Conservation (phyloP, 2,888 invertebrate species). For the Scrobipalpa costella region DNA sequence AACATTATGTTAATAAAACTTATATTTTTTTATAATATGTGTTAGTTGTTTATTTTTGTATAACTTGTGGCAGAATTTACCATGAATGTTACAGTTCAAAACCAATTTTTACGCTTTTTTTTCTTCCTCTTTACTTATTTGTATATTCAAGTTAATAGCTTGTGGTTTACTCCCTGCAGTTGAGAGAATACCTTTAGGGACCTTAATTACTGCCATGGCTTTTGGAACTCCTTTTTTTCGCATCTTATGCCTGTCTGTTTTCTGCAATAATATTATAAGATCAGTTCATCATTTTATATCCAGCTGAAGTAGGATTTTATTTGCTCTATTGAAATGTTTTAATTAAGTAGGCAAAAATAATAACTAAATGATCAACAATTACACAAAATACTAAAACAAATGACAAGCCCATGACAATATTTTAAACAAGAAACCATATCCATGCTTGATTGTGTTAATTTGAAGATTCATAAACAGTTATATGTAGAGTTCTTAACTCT, state of each 20-base stretch:
- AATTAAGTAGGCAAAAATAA: not conserved
- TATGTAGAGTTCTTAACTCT: no score
- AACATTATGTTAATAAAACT: not conserved
- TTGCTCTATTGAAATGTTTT: no score
- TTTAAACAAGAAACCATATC: not conserved
- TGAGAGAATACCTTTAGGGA: constrained; percentile 54
- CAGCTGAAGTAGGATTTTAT: not conserved
- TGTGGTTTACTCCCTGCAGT: constrained; percentile 48
- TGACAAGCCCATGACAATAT: not conserved
- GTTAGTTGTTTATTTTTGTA: not conserved
- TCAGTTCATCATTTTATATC: not conserved
- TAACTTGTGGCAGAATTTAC: not conserved
- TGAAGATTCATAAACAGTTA: no score
- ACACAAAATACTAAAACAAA: not conserved
- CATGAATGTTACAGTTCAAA: not conserved
- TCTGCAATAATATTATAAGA: not conserved
- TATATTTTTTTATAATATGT: not conserved
- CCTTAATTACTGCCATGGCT: constrained; percentile 50
- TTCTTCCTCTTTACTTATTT: constrained; percentile 22
- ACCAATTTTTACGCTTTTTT: not conserved
- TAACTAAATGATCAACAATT: not conserved
- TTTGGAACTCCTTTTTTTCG: constrained; percentile 34
- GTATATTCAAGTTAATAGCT: constrained; percentile 28
- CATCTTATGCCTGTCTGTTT: constrained; percentile 24
- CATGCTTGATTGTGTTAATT: no score